A percentile compares a stretch with the other conserved stretches of the same genome.
These are phyloP conservation scores for Eupithecia vulgata DNA, from an alignment of 2,888 invertebrate species.

Conservation along the genomic window DNA sequence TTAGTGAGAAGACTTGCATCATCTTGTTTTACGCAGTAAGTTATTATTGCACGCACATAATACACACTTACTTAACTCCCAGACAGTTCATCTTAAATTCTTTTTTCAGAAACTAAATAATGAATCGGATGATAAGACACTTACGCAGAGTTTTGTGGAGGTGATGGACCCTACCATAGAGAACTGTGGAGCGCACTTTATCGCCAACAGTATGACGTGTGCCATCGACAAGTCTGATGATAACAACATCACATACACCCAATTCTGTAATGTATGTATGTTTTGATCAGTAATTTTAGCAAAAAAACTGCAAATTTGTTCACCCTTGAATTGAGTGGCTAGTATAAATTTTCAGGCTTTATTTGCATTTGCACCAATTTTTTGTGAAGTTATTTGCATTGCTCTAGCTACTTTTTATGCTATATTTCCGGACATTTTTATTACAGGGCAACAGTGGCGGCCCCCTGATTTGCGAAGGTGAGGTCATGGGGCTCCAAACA, in stretches of 20 bases:
- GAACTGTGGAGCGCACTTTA: slow-evolving; percentile 63
- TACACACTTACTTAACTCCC: neutral
- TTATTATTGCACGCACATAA: neutral
- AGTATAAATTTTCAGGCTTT: neutral
- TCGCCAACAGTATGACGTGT: slow-evolving; percentile 64
- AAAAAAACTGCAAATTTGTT: neutral
- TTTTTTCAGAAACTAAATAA: neutral
- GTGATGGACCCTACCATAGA: slow-evolving; percentile 51
- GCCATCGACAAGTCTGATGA: slow-evolving; percentile 55
- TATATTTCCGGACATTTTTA: neutral
- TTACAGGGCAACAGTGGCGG: slow-evolving; percentile 74
- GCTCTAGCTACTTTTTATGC: neutral
- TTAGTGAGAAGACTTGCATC: slow-evolving; percentile 58
- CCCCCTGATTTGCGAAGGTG: slow-evolving; percentile 69
- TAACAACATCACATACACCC: slow-evolving; percentile 50
- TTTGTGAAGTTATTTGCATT: neutral
- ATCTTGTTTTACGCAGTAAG: slow-evolving; percentile 70
- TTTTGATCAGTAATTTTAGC: neutral
- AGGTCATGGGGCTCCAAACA: slow-evolving; percentile 69
- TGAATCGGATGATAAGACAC: slow-evolving; percentile 51
- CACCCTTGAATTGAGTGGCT: neutral
- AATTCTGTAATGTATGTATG: slow-evolving; percentile 65
- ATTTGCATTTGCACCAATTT: neutral
- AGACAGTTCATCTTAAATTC: neutral
- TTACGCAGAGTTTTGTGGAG: slow-evolving; percentile 63